A percentile compares a stretch with the other conserved stretches of the same genome.
Conservation (phyloP, 2,888 invertebrate species). For the Scrobipalpa costella region DNA sequence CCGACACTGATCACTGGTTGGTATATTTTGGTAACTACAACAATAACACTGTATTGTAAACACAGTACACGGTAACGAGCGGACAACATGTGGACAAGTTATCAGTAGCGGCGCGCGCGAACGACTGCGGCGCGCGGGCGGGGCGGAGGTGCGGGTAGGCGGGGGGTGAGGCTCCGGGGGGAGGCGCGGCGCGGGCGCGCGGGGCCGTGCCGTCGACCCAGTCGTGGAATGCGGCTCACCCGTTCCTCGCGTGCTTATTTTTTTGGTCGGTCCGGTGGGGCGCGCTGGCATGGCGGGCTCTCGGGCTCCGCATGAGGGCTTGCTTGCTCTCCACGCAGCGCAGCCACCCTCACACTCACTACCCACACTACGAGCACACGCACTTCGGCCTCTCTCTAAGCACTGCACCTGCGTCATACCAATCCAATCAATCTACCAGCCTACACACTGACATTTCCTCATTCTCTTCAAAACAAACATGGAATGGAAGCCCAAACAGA, state of each 20-base stretch:
- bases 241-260: slow-evolving; percentile 67
- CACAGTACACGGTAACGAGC: slow-evolving; percentile 65
- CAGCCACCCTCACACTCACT: background rate
- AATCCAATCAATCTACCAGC: background rate
- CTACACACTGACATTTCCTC: slow-evolving; percentile 10
- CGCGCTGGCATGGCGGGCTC: slow-evolving; percentile 34
- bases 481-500: background rate
- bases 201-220: slow-evolving; percentile 71
- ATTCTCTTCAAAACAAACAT: slow-evolving; percentile 10
- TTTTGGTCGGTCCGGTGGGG: slow-evolving; percentile 59
- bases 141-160: slow-evolving; percentile 33
- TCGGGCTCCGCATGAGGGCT: background rate
- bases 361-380: background rate
- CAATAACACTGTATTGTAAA: slow-evolving; percentile 73
- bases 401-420: too few relatives aligned
- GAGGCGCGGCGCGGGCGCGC: slow-evolving; percentile 43
- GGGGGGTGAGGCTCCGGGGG: slow-evolving; percentile 31
- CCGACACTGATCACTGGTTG: slow-evolving; percentile 59
- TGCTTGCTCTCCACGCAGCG: background rate
- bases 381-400: background rate
- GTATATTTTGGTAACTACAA: slow-evolving; percentile 56
- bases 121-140: slow-evolving; percentile 54
- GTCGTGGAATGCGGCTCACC: slow-evolving; percentile 76
- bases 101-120: slow-evolving; percentile 69
- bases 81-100: slow-evolving; percentile 52